phyloP scores from a whole-genome alignment of 2,113 vertebrate genomes.

The Bufo gargarizans region DNA sequence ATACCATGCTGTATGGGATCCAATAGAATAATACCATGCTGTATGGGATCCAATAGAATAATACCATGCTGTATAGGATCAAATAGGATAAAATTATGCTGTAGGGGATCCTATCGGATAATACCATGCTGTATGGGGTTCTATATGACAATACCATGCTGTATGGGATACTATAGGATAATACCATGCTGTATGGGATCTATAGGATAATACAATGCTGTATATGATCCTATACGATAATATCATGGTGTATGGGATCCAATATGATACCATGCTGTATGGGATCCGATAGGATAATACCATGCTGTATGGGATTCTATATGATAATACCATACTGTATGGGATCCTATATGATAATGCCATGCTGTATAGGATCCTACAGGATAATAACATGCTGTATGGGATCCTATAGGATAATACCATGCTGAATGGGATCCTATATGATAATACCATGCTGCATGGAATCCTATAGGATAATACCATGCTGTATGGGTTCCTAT shows the following conservation, averaged over 20 bases:
- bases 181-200: neutral
- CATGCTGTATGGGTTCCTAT: neutral
- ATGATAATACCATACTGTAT: neutral
- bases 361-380: neutral
- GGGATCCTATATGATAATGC: neutral
- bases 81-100: neutral
- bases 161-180: neutral
- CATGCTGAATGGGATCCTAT: neutral
- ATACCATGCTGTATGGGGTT: neutral
- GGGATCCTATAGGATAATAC: neutral
- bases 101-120: neutral
- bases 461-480: neutral
- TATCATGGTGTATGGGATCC: neutral
- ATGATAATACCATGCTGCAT: neutral
- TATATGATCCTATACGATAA: no score
- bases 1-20: neutral
- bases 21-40: neutral
- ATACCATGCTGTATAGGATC: neutral
- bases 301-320: neutral
- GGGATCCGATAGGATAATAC: neutral
- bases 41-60: neutral
- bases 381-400: neutral
- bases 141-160: neutral
- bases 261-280: neutral
- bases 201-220: neutral